These are phyloP conservation scores for Synaphobranchus kaupii DNA, from an alignment of 2,797 vertebrate species.

Conservation along the genomic window DNA sequence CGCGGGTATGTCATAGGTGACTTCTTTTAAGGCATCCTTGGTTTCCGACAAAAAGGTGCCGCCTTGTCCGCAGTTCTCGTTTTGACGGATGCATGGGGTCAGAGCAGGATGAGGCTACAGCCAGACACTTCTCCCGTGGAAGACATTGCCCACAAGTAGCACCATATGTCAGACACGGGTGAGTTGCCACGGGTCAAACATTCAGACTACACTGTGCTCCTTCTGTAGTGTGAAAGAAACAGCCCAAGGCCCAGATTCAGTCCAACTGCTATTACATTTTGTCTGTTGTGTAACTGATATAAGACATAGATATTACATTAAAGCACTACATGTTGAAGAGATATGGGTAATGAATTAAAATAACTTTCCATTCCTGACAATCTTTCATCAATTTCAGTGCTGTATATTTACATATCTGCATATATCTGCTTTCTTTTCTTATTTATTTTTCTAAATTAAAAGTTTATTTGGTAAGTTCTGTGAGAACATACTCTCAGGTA, in stretches of 20 bases:
- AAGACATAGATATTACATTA: not conserved
- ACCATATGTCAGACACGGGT: not conserved
- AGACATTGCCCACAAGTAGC: not conserved
- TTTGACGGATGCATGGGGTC: constrained; percentile 6
- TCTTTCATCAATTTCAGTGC: too few species aligned
- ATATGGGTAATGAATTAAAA: not conserved
- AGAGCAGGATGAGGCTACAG: constrained; percentile 19
- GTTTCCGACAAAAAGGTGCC: not conserved
- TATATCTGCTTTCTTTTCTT: too few species aligned
- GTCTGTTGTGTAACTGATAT: not conserved
- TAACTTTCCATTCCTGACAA: not conserved
- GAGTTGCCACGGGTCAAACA: not conserved
- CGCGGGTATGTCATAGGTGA: constrained; percentile 10
- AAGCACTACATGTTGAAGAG: not conserved
- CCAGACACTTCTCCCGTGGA: constrained; percentile 2
- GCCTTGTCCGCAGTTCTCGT: not conserved
- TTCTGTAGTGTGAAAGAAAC: not conserved
- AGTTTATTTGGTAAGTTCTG: too few species aligned
- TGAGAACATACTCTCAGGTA: too few species aligned
- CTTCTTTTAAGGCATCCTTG: not conserved
- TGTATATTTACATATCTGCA: too few species aligned
- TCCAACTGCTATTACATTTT: not conserved
- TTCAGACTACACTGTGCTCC: not conserved
- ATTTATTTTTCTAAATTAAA: too few species aligned
- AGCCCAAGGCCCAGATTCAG: not conserved